Evolutionary conservation across 2,888 invertebrate species (phyloP).

Genomic region (Tenthredo mesomela): DNA sequence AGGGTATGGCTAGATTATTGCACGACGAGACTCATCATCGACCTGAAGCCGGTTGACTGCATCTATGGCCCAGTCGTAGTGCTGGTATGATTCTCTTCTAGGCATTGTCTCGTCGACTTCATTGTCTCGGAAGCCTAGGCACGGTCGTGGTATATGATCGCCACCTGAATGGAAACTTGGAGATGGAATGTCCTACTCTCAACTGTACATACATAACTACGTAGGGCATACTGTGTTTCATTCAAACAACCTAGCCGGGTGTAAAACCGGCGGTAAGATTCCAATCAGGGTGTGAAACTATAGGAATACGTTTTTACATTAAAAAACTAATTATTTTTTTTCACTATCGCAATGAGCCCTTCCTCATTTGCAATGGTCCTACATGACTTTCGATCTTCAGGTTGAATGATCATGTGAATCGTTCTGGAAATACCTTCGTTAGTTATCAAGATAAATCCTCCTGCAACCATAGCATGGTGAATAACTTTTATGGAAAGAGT

Average conservation of each 20-base stretch:
- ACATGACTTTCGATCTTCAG: not conserved
- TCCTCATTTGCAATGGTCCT: not conserved
- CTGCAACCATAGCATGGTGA: not conserved
- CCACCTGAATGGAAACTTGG: slow-evolving; percentile 41
- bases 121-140: slow-evolving; percentile 39
- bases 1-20: slow-evolving; percentile 20
- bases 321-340: not conserved
- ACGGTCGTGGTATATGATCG: not conserved
- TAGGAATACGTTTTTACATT: not conserved
- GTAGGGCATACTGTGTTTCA: slow-evolving; percentile 19
- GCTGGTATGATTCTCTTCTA: slow-evolving; percentile 30
- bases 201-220: not conserved
- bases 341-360: not conserved
- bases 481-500: not conserved
- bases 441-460: not conserved
- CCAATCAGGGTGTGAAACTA: not conserved
- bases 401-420: not conserved
- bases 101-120: slow-evolving; percentile 41
- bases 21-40: slow-evolving; percentile 46
- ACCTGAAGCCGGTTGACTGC: slow-evolving; percentile 44
- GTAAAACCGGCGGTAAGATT: slow-evolving; percentile 10
- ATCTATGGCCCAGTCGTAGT: slow-evolving; percentile 40
- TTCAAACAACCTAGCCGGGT: not conserved
- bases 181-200: slow-evolving; percentile 42
- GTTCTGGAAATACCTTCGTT: not conserved